Base-by-base conservation (phyloP, 2,888 invertebrate species). In the Cryptocheilus praepositus region DNA sequence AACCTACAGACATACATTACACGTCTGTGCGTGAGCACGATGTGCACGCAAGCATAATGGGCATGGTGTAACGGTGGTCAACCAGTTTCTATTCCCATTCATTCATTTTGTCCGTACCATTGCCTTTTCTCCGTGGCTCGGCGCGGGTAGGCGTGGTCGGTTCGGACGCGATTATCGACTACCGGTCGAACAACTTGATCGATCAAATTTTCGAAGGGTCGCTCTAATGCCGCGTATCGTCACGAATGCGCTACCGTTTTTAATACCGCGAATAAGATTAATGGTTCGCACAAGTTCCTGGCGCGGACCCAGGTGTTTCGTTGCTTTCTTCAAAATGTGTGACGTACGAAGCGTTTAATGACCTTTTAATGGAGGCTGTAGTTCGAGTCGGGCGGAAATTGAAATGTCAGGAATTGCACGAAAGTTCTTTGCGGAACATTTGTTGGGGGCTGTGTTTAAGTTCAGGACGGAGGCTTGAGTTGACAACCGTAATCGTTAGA, bases 1-100 rank as follows among this genome's bases (percentile, higher is more conserved):
- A 88, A 88, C 88, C 87, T 87, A 88, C 85, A 88, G 88, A 87
- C 88, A 88, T 84, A 88, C 81, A 87, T 88, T 84, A 80, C 77
- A 74, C 81, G 78, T 79, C 79, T 77, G 77, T 81, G 79, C 81
- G 79, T 81, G 79, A 67, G 64, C 79, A 74, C 79, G 75, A 59
- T 68, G 64, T 68, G 70, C 67, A 66, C 70, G 68, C 16, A 59
- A 71, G 69, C 68, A 62, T 71, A 73, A 71, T 71, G 62, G 70
- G 56, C 67, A 64, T 70, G 70, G 65, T 69, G 61, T 68, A 59
- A 75, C 71, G 73, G 63, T 71, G 70, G 72, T 73, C 75, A 71
- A 71, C 71, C 65, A 62, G 58, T 63, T 67, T 71, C 67, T 63
- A 62, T 62, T 66, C 43, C 69, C 73, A 69, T 71, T 71, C 71